These are phyloP conservation scores for Priapulus caudatus DNA, from an alignment of 2,888 invertebrate species.

Conservation along the genomic window DNA sequence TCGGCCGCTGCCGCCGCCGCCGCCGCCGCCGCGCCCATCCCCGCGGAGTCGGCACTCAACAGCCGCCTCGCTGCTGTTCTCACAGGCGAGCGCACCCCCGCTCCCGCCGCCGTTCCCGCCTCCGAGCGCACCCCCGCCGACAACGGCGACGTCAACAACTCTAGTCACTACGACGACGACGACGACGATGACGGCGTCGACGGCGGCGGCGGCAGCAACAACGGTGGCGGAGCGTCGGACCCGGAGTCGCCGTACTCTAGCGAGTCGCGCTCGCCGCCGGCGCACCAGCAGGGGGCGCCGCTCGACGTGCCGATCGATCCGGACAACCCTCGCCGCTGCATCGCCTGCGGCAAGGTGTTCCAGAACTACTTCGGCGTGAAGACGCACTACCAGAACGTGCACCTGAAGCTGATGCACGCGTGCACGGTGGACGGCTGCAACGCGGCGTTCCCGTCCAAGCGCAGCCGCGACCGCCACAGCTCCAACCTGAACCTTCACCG, in stretches of 20 bases:
- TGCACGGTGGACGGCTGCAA: constrained; percentile 89
- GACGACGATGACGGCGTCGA: constrained; percentile 25
- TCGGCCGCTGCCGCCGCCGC: neutral
- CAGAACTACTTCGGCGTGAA: constrained; percentile 85
- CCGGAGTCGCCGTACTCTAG: constrained; percentile 23
- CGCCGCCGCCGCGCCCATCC: neutral
- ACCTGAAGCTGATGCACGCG: constrained; percentile 86
- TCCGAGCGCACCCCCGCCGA: neutral
- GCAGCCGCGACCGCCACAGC: constrained; percentile 81
- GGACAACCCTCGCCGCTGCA: constrained; percentile 79
- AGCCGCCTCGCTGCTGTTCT: constrained; percentile 1
- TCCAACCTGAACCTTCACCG: constrained; percentile 80
- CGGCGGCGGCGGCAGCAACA: constrained; percentile 12
- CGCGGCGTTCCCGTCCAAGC: constrained; percentile 83
- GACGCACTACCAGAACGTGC: constrained; percentile 88
- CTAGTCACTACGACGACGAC: constrained; percentile 24
- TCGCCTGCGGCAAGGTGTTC: constrained; percentile 82
- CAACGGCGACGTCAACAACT: constrained; percentile 15
- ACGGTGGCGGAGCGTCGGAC: constrained; percentile 16
- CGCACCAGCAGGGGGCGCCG: too few relatives aligned
- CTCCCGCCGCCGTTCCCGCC: neutral
- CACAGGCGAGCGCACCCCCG: too few relatives aligned
- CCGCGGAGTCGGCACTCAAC: neutral
- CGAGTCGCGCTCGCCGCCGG: constrained; percentile 17
- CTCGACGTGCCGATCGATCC: constrained; percentile 77